Conservation (phyloP, 2,113 vertebrate species). For the Varanus komodoensis region DNA sequence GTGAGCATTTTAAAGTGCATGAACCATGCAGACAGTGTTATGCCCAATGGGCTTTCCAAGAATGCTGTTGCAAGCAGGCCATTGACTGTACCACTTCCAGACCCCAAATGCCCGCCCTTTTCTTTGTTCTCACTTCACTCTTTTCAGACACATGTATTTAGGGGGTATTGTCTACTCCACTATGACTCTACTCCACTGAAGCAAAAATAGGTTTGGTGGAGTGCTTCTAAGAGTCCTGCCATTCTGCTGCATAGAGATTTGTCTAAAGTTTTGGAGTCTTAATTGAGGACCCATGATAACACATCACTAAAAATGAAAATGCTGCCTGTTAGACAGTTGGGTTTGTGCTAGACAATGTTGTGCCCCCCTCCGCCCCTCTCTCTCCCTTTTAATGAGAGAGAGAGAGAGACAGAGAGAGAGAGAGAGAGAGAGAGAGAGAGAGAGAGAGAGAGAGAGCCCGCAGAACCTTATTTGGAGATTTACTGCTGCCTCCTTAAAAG, state of each 20-base stretch:
- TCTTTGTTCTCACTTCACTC: neutral
- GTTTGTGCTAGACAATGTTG: neutral
- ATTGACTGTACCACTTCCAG: neutral
- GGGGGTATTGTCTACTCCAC: neutral
- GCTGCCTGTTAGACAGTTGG: neutral
- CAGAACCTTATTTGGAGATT: neutral
- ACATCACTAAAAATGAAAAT: neutral
- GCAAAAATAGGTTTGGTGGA: neutral
- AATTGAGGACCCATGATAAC: neutral
- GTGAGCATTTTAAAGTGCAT: neutral
- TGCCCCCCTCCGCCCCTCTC: too few relatives aligned
- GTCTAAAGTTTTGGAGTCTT: neutral
- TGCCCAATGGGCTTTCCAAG: neutral
- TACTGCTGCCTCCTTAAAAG: neutral
- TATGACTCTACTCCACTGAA: neutral
- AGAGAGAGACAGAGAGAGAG: too few relatives aligned
- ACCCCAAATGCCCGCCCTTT: neutral
- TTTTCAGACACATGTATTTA: neutral
- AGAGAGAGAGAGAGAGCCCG: neutral
- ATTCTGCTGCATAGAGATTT: neutral
- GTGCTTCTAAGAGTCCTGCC: neutral
- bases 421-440: neutral
- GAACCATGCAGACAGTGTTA: neutral
- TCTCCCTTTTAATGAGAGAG: too few relatives aligned
- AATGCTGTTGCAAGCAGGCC: neutral